Percentiles rank a stretch among this genome's conserved stretches.
phyloP scores from a whole-genome alignment of 2,888 invertebrate species.

The Cephus pulcher region DNA sequence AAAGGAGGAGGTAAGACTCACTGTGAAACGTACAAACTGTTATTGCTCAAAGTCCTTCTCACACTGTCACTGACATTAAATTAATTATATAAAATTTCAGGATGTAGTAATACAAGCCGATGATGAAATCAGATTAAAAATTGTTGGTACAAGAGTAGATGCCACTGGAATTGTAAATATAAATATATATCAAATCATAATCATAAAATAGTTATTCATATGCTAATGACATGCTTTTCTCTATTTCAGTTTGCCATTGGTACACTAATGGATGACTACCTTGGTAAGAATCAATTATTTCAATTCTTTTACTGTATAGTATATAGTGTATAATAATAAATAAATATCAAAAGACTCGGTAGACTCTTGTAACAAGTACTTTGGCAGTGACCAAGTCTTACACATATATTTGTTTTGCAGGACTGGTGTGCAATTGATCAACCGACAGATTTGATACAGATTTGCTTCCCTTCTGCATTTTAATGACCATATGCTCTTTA shows the following conservation, averaged over 20 bases:
- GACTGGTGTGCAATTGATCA: conserved; percentile 51
- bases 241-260: conserved; percentile 95
- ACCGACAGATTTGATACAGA: neutral
- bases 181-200: conserved; percentile 5
- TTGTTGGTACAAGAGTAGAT: conserved; percentile 98
- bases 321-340: neutral
- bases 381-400: neutral
- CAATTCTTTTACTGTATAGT: conserved; percentile 15
- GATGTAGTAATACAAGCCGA: conserved; percentile 97
- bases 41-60: neutral
- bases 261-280: conserved; percentile 98
- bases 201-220: conserved; percentile 7
- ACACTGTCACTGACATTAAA: neutral
- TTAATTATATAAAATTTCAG: conserved; percentile 50
- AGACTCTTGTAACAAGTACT: neutral
- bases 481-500: neutral
- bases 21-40: conserved; percentile 6
- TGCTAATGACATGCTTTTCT: conserved; percentile 30
- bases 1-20: conserved; percentile 82
- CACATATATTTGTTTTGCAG: conserved; percentile 30
- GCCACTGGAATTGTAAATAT: conserved; percentile 96
- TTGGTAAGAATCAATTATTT: conserved; percentile 77
- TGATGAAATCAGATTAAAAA: conserved; percentile 97
- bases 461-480: neutral
- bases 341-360: neutral